Percentiles rank a stretch among this genome's conserved stretches.
These are phyloP conservation scores for Atractosteus spatula DNA, from an alignment of 2,113 vertebrate species.

Conservation along the genomic window DNA sequence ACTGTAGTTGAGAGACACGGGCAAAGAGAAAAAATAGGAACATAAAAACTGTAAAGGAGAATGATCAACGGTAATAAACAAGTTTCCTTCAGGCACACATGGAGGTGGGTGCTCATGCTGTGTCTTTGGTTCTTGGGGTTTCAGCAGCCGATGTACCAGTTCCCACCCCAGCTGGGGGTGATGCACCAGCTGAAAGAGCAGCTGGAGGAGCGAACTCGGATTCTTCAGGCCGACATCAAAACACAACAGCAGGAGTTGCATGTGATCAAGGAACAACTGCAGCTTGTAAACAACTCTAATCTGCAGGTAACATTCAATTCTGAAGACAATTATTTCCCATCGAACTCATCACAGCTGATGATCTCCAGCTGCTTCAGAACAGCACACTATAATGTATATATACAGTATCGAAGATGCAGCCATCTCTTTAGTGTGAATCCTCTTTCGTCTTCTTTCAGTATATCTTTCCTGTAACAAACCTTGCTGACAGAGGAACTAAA, in stretches of 20 bases:
- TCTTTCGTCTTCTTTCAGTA: too few relatives aligned
- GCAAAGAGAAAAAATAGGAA: too few relatives aligned
- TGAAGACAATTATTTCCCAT: not conserved
- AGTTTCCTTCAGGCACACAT: too few relatives aligned
- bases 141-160: constrained; percentile 28
- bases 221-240: constrained; percentile 80
- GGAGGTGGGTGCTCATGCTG: not conserved
- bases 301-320: constrained; percentile 65
- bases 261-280: constrained; percentile 81
- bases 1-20: too few relatives aligned
- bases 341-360: not conserved
- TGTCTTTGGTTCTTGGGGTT: constrained; percentile 14
- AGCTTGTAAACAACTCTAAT: constrained; percentile 65
- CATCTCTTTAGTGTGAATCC: too few relatives aligned
- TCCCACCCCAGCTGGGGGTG: constrained; percentile 69
- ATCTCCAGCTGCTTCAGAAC: too few relatives aligned
- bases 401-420: too few relatives aligned
- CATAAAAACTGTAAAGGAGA: too few relatives aligned
- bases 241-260: constrained; percentile 78
- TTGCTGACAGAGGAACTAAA: too few relatives aligned
- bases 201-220: constrained; percentile 76
- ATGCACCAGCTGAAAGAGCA: constrained; percentile 84
- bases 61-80: too few relatives aligned
- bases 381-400: too few relatives aligned
- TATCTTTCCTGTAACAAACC: too few relatives aligned